Conservation (phyloP, 1,140 invertebrate species). For the Platyscapa corneri region DNA sequence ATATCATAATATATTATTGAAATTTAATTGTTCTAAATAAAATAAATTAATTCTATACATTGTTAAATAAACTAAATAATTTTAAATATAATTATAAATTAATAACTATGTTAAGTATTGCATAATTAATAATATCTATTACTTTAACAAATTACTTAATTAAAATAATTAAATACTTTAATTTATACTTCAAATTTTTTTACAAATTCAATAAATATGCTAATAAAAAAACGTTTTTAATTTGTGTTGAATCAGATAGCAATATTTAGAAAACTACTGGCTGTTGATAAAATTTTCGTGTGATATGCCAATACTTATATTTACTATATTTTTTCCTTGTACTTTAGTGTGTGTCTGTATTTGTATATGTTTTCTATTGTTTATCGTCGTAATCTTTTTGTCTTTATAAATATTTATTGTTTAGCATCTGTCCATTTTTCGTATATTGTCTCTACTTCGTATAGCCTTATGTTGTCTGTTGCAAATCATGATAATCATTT, state of each 20-base stretch:
- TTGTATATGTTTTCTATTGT: constrained; percentile 62
- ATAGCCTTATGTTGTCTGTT: constrained; percentile 42
- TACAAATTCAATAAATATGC: too few relatives aligned
- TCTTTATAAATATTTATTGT: constrained; percentile 42
- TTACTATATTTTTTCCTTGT: constrained; percentile 1
- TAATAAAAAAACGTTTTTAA: constrained; percentile 12
- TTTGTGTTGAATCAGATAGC: not conserved
- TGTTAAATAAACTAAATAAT: too few relatives aligned
- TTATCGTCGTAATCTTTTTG: constrained; percentile 52
- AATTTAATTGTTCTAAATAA: too few relatives aligned
- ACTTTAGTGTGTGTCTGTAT: constrained; percentile 42
- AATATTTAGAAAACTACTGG: not conserved
- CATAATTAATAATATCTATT: too few relatives aligned
- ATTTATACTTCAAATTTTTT: too few relatives aligned
- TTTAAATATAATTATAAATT: too few relatives aligned
- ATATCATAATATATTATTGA: too few relatives aligned
- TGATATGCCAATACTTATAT: constrained; percentile 8
- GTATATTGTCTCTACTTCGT: constrained; percentile 57
- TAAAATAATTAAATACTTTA: not conserved
- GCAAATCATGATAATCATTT: constrained; percentile 55
- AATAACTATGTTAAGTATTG: too few relatives aligned
- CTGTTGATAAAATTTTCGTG: not conserved
- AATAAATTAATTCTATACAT: too few relatives aligned
- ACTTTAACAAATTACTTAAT: too few relatives aligned
- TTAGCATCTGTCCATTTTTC: not conserved